phyloP scores from a whole-genome alignment of 2,888 invertebrate species.

The Taenaris catops region DNA sequence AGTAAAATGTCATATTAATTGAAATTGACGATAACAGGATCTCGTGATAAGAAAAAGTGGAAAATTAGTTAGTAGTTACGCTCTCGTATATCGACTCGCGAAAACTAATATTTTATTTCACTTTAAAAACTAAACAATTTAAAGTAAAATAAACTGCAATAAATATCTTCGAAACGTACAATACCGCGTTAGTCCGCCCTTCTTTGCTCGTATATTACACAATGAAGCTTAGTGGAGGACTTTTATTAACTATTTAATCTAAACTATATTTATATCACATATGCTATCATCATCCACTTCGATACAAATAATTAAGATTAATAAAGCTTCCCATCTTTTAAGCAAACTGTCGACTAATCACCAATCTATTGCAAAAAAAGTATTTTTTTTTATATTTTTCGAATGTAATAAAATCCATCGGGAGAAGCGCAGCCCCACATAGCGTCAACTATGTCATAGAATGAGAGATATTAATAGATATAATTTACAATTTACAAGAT shows the following conservation, averaged over 20 bases:
- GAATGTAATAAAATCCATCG: too few species aligned
- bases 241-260: conserved; percentile 40
- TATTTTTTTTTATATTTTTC: too few species aligned
- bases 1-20: conserved; percentile 1
- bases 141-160: conserved; percentile 54
- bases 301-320: conserved; percentile 50
- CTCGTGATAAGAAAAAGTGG: conserved; percentile 10
- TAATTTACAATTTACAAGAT: too few species aligned
- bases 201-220: conserved; percentile 38
- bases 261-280: conserved; percentile 73
- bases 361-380: too few species aligned
- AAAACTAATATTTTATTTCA: conserved; percentile 46
- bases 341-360: conserved; percentile 50
- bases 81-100: conserved; percentile 24
- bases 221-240: conserved; percentile 30
- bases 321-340: conserved; percentile 50
- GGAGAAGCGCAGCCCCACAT: too few species aligned
- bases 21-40: conserved; percentile 13
- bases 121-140: conserved; percentile 39
- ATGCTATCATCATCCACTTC: conserved; percentile 66
- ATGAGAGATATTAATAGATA: too few species aligned
- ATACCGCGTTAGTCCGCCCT: conserved; percentile 44
- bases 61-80: too few species aligned
- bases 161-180: conserved; percentile 49
- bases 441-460: too few species aligned